Percentiles rank a stretch among this genome's conserved stretches.
These are phyloP conservation scores for Paracentrotus lividus DNA, from an alignment of 53 echinoderm and acorn worm genomes.

Conservation along the genomic window DNA sequence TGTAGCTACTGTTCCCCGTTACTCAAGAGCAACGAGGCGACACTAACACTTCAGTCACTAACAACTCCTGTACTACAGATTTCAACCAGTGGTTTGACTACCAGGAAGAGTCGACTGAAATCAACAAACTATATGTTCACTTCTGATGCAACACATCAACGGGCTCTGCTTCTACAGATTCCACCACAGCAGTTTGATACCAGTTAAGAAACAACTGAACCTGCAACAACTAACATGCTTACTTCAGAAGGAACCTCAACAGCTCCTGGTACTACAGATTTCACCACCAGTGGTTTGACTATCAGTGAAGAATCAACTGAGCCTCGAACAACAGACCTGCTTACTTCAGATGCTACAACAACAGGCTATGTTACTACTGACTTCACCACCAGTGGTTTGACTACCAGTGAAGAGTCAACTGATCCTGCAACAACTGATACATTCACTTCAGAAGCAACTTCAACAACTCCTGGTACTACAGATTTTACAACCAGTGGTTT, in stretches of 20 bases:
- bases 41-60: too few relatives aligned
- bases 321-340: neutral
- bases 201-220: neutral
- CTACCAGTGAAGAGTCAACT: conserved; percentile 26
- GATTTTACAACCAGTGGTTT: neutral
- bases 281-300: neutral
- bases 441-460: neutral
- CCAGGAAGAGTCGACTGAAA: neutral
- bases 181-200: too few relatives aligned
- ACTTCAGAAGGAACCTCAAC: neutral
- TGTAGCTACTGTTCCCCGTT: too few relatives aligned
- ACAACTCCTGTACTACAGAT: too few relatives aligned
- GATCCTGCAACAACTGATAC: neutral
- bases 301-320: conserved; percentile 6
- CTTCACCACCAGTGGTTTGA: neutral
- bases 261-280: neutral
- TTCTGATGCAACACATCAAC: too few relatives aligned
- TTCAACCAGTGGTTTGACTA: too few relatives aligned
- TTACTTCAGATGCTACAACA: neutral
- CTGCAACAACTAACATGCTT: neutral
- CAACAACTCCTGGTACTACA: neutral
- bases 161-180: too few relatives aligned
- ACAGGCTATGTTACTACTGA: neutral
- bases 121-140: neutral
- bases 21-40: too few relatives aligned